Base-by-base conservation (phyloP, 2,113 vertebrate species). In the Labeo catla region DNA sequence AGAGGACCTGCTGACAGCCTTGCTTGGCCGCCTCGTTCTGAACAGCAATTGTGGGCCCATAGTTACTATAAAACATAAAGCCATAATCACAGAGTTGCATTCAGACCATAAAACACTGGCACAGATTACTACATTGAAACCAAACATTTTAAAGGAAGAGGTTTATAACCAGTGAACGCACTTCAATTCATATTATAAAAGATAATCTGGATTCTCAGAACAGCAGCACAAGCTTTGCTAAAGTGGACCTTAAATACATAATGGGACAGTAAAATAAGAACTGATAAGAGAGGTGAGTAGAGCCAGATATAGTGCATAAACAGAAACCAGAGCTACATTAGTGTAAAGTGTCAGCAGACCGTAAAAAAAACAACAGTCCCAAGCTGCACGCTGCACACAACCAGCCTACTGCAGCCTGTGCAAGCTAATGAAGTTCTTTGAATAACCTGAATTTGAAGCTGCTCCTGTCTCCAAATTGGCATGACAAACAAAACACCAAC, bases 1-100 rank as follows among this genome's bases (percentile, higher is more conserved):
- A 98, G 61, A 98, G 93, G 0, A 97, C 97, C 91, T 98, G 97
- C 91, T 98, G 96, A 10, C 96, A 97, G 83, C 95, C 96, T 52
- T 87, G 89, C 84, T 91, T 94, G 54, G 86, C 13, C 0, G 97
- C 97, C 91, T 96, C 94, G 0, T 65, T 90, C 92, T 98, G 97
- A 66, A 98, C 93, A 0, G 95, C 93, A 52, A 98, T 97, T 0
- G 97, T 98, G 0, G 97, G 96, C 0, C 96, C 97, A 0, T 98
- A 98, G 87, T 98, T 98, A 78, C 97, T 98, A 88, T 28, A 8
- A 66, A n/a, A 78, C 11, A 81, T 34, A 19, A 81, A 83, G 2
- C 10, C 50, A 78, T 2, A 86, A 39, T 50, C 23, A 50, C 50
- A 45, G 10, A 39, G 3, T 8, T 54, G 70, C 49, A 85, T 52